These are phyloP conservation scores for Andrena marginata DNA, from an alignment of 2,888 invertebrate species.

Conservation along the genomic window DNA sequence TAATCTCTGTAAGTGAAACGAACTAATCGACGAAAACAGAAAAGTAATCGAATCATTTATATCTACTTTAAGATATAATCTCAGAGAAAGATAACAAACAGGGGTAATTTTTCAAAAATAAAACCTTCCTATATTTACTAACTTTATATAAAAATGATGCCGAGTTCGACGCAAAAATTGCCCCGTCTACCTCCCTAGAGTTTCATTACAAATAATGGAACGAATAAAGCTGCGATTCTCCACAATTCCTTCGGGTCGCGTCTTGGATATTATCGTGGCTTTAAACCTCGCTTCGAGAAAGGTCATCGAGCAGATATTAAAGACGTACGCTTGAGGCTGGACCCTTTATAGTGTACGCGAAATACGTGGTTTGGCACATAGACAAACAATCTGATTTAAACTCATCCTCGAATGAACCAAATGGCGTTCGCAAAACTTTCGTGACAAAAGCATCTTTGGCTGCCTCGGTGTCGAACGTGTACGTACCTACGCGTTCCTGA, in stretches of 20 bases:
- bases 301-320: background rate
- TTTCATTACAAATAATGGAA: background rate
- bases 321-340: background rate
- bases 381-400: constrained; percentile 10
- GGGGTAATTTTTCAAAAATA: constrained; percentile 6
- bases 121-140: background rate
- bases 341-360: background rate
- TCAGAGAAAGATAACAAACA: background rate
- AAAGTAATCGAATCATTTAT: background rate
- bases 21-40: background rate
- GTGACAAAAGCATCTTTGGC: constrained; percentile 25
- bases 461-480: constrained; percentile 19
- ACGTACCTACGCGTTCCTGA: background rate
- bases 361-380: constrained; percentile 13
- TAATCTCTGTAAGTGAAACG: background rate
- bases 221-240: background rate
- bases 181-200: background rate
- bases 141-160: constrained; percentile 1
- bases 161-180: constrained; percentile 6
- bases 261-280: background rate
- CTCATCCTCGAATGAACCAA: constrained; percentile 1
- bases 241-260: background rate
- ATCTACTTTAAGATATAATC: background rate
- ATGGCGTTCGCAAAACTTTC: background rate
- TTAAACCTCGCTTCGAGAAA: background rate